phyloP scores from a whole-genome alignment of 2,113 vertebrate species.

The Chrysochloris asiatica region DNA sequence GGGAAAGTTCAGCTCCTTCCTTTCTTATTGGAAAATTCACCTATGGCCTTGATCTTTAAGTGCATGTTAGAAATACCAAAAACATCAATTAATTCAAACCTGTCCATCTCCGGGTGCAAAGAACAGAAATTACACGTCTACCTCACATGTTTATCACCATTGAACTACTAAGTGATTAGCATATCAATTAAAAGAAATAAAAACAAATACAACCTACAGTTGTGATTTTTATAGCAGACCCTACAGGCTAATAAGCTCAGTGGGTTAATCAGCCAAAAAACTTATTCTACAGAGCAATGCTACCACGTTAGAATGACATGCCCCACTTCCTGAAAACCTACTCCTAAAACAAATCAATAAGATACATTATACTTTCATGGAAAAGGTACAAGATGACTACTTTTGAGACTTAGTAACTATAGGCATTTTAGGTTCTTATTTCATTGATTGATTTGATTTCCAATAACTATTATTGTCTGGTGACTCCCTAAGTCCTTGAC shows the following conservation, averaged over 20 bases:
- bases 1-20: constrained; percentile 66
- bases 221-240: constrained; percentile 65
- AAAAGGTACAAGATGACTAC: constrained; percentile 21
- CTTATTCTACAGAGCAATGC: neutral
- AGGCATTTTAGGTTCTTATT: constrained; percentile 5
- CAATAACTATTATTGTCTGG: neutral
- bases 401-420: constrained; percentile 30
- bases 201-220: constrained; percentile 74
- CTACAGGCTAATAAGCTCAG: constrained; percentile 64
- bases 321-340: neutral
- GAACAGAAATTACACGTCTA: constrained; percentile 68
- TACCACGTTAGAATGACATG: neutral
- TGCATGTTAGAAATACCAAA: constrained; percentile 65
- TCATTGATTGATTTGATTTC: constrained; percentile 51
- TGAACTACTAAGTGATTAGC: constrained; percentile 74
- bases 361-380: constrained; percentile 29
- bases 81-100: constrained; percentile 77
- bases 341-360: constrained; percentile 6
- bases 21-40: constrained; percentile 72
- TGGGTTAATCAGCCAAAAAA: constrained; percentile 25
- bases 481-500: neutral
- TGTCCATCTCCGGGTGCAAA: constrained; percentile 59
- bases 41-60: constrained; percentile 71
- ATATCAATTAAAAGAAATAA: constrained; percentile 71
- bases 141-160: constrained; percentile 64